phyloP scores from a whole-genome alignment of 2,113 vertebrate species.

The Acrocephalus kingi region DNA sequence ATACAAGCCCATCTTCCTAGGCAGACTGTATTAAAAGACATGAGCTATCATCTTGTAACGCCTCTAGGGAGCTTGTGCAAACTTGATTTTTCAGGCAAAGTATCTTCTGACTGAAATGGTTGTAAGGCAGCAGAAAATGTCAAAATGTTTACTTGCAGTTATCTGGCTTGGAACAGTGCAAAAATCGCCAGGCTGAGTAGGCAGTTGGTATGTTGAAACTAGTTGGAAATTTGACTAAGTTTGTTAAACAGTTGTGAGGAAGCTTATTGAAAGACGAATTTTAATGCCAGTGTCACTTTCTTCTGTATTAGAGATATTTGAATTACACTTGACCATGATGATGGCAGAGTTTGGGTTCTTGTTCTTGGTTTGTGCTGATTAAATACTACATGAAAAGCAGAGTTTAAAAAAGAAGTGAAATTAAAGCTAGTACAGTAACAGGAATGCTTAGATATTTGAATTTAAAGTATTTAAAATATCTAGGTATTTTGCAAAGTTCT shows the following conservation, averaged over 20 bases:
- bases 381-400: neutral
- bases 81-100: neutral
- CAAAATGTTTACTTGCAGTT: neutral
- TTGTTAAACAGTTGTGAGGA: neutral
- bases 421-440: neutral
- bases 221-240: neutral
- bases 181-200: neutral
- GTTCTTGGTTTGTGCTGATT: neutral
- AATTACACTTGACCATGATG: neutral
- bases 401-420: neutral
- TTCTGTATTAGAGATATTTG: neutral
- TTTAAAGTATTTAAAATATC: neutral
- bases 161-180: neutral
- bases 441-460: neutral
- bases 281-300: neutral
- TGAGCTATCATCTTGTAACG: neutral
- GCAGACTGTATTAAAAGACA: neutral
- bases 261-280: neutral
- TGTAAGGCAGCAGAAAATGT: neutral
- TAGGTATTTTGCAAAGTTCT: neutral
- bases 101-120: neutral
- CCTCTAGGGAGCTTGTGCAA: neutral
- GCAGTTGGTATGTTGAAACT: neutral
- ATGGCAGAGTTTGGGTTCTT: neutral
- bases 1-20: too few species aligned